Conservation (phyloP, 2,888 invertebrate genomes). For the Lepidocyrtoides sp. region DNA sequence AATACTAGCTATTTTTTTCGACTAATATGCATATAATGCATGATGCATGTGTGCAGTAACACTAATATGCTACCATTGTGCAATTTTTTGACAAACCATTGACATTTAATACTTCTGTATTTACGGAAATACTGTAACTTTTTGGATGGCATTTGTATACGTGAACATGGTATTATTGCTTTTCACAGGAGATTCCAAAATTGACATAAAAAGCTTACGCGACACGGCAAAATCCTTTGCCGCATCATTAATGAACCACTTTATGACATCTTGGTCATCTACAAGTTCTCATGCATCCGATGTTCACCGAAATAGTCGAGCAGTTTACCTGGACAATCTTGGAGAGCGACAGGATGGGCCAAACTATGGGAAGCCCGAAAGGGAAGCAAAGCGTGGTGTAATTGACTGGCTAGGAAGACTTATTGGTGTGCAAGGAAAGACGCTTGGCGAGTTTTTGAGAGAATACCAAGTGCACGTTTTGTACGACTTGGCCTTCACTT, state of each 20-base stretch:
- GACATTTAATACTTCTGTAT: no score
- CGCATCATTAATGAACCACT: constrained; percentile 33
- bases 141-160: not conserved
- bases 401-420: constrained; percentile 84
- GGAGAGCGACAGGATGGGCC: constrained; percentile 62
- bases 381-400: constrained; percentile 80
- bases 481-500: constrained; percentile 85
- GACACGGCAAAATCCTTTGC: constrained; percentile 59
- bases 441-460: constrained; percentile 84
- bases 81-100: no score
- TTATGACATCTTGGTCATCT: constrained; percentile 34
- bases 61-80: no score
- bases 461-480: constrained; percentile 85
- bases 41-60: no score
- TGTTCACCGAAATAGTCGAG: constrained; percentile 36
- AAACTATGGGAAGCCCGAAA: constrained; percentile 52
- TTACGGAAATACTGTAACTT: no score
- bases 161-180: not conserved
- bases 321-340: constrained; percentile 61
- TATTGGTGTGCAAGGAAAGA: constrained; percentile 85
- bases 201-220: constrained; percentile 43
- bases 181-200: constrained; percentile 10
- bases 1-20: no score
- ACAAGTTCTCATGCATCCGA: not conserved
- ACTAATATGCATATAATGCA: no score